These are phyloP conservation scores for Dryomyza anilis DNA, from an alignment of 2,888 invertebrate genomes.

Conservation along the genomic window DNA sequence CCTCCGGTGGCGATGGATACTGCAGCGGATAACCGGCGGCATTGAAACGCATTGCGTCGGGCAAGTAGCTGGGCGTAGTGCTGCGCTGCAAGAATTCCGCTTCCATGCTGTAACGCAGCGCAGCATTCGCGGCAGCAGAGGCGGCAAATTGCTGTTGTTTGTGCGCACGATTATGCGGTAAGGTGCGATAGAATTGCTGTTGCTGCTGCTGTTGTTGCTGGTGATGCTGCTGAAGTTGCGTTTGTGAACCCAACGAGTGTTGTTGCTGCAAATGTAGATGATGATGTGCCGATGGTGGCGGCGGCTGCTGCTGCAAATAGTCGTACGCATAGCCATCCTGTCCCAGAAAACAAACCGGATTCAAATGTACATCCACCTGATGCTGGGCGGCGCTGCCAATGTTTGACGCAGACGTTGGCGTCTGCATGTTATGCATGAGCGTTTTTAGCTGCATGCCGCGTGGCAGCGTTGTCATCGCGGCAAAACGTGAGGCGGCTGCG, in stretches of 20 bases:
- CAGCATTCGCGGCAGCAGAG: conserved; percentile 65
- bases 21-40: conserved; percentile 77
- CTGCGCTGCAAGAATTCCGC: conserved; percentile 69
- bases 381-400: conserved; percentile 59
- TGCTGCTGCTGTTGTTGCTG: conserved; percentile 48
- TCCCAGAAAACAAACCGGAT: conserved; percentile 77
- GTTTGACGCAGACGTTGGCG: conserved; percentile 5
- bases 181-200: conserved; percentile 72
- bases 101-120: conserved; percentile 68
- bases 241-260: conserved; percentile 37
- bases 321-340: conserved; percentile 73
- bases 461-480: conserved; percentile 64
- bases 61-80: conserved; percentile 60
- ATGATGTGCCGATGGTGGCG: conserved; percentile 37
- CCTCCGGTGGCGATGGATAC: conserved; percentile 73
- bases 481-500: conserved; percentile 51
- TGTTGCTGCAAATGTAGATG: conserved; percentile 43
- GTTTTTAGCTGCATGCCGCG: conserved; percentile 63
- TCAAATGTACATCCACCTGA: conserved; percentile 75
- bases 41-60: conserved; percentile 73
- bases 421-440: conserved; percentile 42
- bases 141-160: conserved; percentile 51
- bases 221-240: conserved; percentile 34
- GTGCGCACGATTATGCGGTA: conserved; percentile 72
- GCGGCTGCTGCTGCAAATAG: conserved; percentile 49